A percentile compares a stretch with the other conserved stretches of the same genome.
These are phyloP conservation scores for Bostrychus sinensis DNA, from an alignment of 2,113 vertebrate species.

Conservation along the genomic window DNA sequence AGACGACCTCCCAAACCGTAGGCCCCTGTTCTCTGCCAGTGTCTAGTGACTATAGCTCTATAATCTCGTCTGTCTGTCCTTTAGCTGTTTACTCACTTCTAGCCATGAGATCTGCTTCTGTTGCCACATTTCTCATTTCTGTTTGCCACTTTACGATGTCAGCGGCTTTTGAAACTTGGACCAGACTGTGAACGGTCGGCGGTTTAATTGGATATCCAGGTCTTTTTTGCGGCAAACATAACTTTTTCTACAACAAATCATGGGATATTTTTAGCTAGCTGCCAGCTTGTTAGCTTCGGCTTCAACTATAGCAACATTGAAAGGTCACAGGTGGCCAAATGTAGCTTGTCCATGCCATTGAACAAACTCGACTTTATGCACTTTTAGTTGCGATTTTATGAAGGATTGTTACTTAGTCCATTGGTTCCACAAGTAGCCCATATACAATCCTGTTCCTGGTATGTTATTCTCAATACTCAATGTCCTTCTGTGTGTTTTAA, in stretches of 20 bases:
- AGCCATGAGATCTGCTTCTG: conserved; percentile 1
- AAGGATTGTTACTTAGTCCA: not conserved
- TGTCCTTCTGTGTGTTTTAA: conserved; percentile 1
- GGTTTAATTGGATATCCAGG: conserved; percentile 17
- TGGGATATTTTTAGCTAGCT: conserved; percentile 12
- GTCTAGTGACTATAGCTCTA: conserved; percentile 53
- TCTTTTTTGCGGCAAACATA: too few relatives aligned
- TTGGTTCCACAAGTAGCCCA: not conserved
- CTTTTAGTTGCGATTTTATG: not conserved
- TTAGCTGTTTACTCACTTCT: conserved; percentile 45
- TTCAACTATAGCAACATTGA: conserved; percentile 10
- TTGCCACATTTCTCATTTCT: not conserved
- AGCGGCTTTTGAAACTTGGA: conserved; percentile 19
- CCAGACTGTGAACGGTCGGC: conserved; percentile 16
- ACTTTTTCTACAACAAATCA: not conserved
- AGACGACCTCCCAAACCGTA: conserved; percentile 18
- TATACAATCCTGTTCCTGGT: not conserved
- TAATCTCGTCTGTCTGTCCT: conserved; percentile 59
- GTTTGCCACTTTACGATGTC: conserved; percentile 25
- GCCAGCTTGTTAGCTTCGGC: not conserved
- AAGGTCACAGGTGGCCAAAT: conserved; percentile 9
- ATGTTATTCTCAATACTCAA: not conserved
- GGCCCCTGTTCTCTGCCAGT: conserved; percentile 23
- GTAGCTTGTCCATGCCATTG: not conserved
- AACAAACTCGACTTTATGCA: not conserved